Base-by-base conservation (phyloP, 1,140 invertebrate genomes). In the Rhysida immarginata region DNA sequence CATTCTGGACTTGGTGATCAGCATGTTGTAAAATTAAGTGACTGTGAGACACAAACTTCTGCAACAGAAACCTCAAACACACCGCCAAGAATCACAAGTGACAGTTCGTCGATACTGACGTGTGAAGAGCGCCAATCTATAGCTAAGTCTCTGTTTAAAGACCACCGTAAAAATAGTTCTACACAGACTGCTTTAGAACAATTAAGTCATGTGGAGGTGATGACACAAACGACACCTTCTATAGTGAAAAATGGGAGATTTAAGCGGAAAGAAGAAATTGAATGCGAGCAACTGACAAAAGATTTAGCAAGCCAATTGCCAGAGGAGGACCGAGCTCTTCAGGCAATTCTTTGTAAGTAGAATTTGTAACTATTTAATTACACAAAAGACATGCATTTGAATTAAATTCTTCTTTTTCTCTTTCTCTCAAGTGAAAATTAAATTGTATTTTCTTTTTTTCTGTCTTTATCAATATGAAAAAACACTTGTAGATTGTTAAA, bases 251-350 rank as follows among this genome's bases (percentile, higher is more conserved):
- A 57, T 51, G 61, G 59, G 8, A 46, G 70, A n/a, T 68, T 71
- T 52, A 82, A 82, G 51, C 71, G 81, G 16, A 77, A 81, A 50
- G 85, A 87, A 64, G 86, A 88, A 69, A 76, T 87, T 55, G 85
- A 87, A 59, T 87, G 83, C 71, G 85, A 89, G 62, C 74, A 80
- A 61, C 72, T 86, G 53, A 83, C 82, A 21, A 67, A 80, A 58
- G 82, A 87, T 64, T 74, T 88, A 45, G 80, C 80, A 26, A 80
- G 77, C 67, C 79, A 83, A 56, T 71, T 87, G 53, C 74, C 76
- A 26, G 66, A 69, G 20, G 77, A 80, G 16, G 63, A 64, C 29
- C 80, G 84, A 60, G 81, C 80, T 65, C 75, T 86, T 50, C 78
- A 81, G 62, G 77, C 78, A 48, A 76, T 86, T 60, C 69, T 86